phyloP scores from a whole-genome alignment of 2,888 invertebrate genomes.

The Andricus curvator region DNA sequence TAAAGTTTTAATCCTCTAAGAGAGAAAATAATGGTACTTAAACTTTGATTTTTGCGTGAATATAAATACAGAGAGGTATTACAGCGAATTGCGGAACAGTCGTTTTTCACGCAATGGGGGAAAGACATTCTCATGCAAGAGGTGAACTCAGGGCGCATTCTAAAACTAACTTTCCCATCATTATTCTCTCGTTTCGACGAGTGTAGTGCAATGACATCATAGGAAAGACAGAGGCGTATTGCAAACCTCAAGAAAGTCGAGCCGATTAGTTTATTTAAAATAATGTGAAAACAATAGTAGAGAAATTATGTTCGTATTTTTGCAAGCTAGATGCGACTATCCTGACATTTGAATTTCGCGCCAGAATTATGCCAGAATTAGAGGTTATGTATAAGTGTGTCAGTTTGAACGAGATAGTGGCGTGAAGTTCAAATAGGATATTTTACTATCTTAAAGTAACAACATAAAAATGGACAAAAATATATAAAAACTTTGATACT shows the following conservation, averaged over 20 bases:
- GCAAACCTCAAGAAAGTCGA: neutral
- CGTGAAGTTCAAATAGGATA: too few species aligned
- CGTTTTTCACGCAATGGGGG: slow-evolving; percentile 23
- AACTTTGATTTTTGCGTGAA: slow-evolving; percentile 11
- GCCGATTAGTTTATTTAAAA: neutral
- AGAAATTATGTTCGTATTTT: too few species aligned
- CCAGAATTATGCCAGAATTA: too few species aligned
- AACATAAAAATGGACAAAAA: too few species aligned
- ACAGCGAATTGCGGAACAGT: slow-evolving; percentile 22
- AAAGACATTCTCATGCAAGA: slow-evolving; percentile 39
- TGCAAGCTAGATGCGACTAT: too few species aligned
- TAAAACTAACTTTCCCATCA: slow-evolving; percentile 39
- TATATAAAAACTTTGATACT: too few species aligned
- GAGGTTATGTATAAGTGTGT: too few species aligned
- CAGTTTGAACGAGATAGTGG: too few species aligned
- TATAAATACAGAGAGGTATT: neutral
- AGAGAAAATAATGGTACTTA: neutral
- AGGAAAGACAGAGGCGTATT: neutral
- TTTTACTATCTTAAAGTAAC: too few species aligned
- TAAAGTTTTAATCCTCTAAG: too few species aligned
- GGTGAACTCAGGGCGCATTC: slow-evolving; percentile 38
- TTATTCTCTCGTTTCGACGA: slow-evolving; percentile 38
- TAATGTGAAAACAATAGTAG: too few species aligned
- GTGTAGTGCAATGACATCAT: slow-evolving; percentile 31
- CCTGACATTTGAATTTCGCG: too few species aligned